Evolutionary conservation across 2,797 vertebrate genomes (phyloP).

Genomic region (Leptoclinus maculatus): DNA sequence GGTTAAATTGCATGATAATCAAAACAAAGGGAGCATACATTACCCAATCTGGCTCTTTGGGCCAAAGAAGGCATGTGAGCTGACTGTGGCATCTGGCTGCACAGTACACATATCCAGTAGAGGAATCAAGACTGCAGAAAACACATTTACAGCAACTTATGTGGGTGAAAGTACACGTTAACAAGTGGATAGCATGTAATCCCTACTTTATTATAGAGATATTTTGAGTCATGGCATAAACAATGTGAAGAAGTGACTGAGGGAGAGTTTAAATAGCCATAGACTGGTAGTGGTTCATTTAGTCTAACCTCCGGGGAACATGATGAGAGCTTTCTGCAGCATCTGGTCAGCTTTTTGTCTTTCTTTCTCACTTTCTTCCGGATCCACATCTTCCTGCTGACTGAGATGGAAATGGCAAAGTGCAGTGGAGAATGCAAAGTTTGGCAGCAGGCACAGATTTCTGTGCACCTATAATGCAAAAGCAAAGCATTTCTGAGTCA

Average conservation of each 20-base stretch:
- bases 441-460: conserved; percentile 97
- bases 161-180: conserved; percentile 25
- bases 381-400: conserved; percentile 88
- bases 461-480: conserved; percentile 86
- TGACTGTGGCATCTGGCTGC: conserved; percentile 88
- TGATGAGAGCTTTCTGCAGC: conserved; percentile 89
- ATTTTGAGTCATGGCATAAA: background rate
- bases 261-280: background rate
- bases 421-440: conserved; percentile 95
- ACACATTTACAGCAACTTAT: conserved; percentile 24
- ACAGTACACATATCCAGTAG: conserved; percentile 92
- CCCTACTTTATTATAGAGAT: background rate
- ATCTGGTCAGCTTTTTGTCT: conserved; percentile 83
- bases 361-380: conserved; percentile 79
- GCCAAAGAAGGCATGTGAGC: conserved; percentile 92
- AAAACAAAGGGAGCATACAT: conserved; percentile 40
- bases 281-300: background rate
- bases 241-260: background rate
- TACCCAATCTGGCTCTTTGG: conserved; percentile 92
- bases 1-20: background rate
- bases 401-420: conserved; percentile 92
- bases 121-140: conserved; percentile 88
- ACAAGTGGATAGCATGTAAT: background rate
- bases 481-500: background rate
- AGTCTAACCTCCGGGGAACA: conserved; percentile 94